These are phyloP conservation scores for Xerus rutilus DNA, from an alignment of 2,797 vertebrate genomes.

Conservation along the genomic window DNA sequence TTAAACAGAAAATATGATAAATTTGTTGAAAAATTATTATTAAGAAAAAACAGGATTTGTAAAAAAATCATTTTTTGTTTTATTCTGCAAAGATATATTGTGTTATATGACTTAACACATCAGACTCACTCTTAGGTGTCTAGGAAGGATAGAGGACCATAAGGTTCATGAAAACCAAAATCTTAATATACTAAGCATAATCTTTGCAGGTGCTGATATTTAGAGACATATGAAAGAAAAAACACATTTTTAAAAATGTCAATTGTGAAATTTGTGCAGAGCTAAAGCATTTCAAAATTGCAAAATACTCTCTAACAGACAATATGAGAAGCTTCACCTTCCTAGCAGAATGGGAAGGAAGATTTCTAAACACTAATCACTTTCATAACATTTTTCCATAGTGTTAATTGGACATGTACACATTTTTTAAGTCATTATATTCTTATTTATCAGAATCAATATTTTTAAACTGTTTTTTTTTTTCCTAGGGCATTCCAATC, in stretches of 20 bases:
- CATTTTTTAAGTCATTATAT: constrained; percentile 15
- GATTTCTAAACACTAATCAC: constrained; percentile 36
- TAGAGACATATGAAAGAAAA: constrained; percentile 67
- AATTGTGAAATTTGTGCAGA: constrained; percentile 40
- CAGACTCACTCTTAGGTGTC: background rate
- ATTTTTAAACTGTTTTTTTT: constrained; percentile 32
- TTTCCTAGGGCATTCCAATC: background rate
- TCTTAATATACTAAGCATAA: constrained; percentile 50
- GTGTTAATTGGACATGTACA: background rate
- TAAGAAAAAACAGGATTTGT: background rate
- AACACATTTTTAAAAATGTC: constrained; percentile 60
- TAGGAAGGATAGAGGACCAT: constrained; percentile 63
- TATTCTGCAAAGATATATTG: constrained; percentile 39
- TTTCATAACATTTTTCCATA: background rate
- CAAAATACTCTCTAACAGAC: constrained; percentile 48
- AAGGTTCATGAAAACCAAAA: constrained; percentile 51
- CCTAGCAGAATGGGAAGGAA: background rate
- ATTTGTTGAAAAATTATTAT: constrained; percentile 42
- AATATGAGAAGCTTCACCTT: background rate
- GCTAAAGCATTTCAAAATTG: constrained; percentile 49
- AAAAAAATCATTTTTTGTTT: constrained; percentile 43
- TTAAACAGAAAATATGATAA: background rate
- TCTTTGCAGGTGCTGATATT: constrained; percentile 52
- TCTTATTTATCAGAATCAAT: constrained; percentile 3
- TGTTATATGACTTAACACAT: constrained; percentile 15